phyloP scores from a whole-genome alignment of 2,797 vertebrate species.

The Diglossa cyanea region DNA sequence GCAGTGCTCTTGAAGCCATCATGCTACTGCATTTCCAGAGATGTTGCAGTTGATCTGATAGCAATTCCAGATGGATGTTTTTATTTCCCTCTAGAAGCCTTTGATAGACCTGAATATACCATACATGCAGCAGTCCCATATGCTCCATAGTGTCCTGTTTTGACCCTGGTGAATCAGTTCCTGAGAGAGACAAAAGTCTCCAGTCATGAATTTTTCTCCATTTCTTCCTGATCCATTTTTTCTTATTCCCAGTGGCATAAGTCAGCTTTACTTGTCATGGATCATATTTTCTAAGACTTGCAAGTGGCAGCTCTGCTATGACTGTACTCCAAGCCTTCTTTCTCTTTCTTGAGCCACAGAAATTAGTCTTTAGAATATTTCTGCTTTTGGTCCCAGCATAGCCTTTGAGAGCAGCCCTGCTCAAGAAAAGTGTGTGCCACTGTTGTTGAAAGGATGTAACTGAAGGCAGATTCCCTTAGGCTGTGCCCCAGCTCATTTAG shows the following conservation, averaged over 20 bases:
- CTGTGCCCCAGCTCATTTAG: not conserved
- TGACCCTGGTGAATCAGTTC: not conserved
- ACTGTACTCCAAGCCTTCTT: not conserved
- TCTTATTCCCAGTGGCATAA: not conserved
- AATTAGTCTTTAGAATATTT: not conserved
- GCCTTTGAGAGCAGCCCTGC: not conserved
- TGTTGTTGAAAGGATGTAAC: not conserved
- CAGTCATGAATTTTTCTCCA: not conserved
- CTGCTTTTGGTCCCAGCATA: not conserved
- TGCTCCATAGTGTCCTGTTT: accelerated
- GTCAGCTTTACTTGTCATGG: not conserved
- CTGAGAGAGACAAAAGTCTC: not conserved
- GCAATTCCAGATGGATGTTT: not conserved
- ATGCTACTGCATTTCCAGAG: not conserved
- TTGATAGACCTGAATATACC: not conserved
- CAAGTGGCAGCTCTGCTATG: not conserved
- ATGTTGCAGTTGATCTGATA: not conserved
- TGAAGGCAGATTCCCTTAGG: not conserved
- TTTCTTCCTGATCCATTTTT: not conserved
- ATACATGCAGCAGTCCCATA: not conserved
- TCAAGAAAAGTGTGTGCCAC: not conserved
- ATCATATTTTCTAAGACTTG: not conserved
- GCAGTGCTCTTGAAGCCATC: not conserved
- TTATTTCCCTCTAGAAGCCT: not conserved
- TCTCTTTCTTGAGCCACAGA: not conserved